A percentile compares a stretch with the other conserved stretches of the same genome.
Conservation (phyloP, 2,113 vertebrate genomes). For the Cynoglossus semilaevis region DNA sequence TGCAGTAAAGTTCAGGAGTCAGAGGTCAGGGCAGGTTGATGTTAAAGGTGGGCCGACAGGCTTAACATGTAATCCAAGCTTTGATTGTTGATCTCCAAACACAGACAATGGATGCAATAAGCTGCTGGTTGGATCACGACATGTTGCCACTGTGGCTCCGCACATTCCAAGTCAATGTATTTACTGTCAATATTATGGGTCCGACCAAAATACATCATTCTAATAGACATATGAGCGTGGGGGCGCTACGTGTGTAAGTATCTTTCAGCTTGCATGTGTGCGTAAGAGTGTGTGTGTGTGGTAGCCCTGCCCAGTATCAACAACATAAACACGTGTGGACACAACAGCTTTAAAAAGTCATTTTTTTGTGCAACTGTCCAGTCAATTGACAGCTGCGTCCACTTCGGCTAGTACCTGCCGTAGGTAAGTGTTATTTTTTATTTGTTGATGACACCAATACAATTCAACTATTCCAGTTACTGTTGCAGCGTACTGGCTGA, state of each 20-base stretch:
- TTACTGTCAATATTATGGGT: slow-evolving; percentile 81
- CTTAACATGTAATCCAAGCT: slow-evolving; percentile 44
- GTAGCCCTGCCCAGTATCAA: slow-evolving; percentile 43
- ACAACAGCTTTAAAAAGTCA: not conserved
- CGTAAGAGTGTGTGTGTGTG: slow-evolving; percentile 15
- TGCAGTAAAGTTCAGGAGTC: no score
- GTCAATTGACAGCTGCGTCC: no score
- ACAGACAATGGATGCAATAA: slow-evolving; percentile 67
- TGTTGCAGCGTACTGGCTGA: no score
- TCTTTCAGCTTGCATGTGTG: not conserved
- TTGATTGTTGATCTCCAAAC: slow-evolving; percentile 75
- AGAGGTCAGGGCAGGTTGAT: not conserved
- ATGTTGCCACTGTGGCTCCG: slow-evolving; percentile 53
- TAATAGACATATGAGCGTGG: slow-evolving; percentile 24
- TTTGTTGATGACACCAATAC: no score
- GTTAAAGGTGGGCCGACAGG: slow-evolving; percentile 68
- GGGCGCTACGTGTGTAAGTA: slow-evolving; percentile 10
- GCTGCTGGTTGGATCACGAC: slow-evolving; percentile 63
- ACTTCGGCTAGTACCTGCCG: no score
- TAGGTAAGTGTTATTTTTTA: no score
- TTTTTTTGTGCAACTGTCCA: no score
- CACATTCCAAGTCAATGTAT: slow-evolving; percentile 63
- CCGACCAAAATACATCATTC: slow-evolving; percentile 40
- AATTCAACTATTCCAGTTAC: no score
- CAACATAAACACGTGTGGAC: not conserved